Evolutionary conservation across 2,888 invertebrate species (phyloP).

Genomic region (Lymantria monacha): DNA sequence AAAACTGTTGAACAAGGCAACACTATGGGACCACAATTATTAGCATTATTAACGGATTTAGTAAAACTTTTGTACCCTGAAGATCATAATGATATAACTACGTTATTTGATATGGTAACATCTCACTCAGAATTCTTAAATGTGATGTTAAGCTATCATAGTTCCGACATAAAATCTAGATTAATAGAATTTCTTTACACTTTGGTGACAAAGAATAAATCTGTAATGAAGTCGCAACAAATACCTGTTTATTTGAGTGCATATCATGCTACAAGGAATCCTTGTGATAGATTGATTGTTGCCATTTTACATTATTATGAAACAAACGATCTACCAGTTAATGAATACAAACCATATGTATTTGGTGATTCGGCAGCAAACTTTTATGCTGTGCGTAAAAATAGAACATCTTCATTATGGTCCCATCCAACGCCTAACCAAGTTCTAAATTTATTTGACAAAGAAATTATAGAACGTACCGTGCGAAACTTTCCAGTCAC

Average conservation of each 20-base stretch:
- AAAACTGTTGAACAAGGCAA: conserved; percentile 55
- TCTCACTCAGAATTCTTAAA: conserved; percentile 90
- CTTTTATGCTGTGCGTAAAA: conserved; percentile 87
- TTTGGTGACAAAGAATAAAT: conserved; percentile 84
- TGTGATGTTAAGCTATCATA: conserved; percentile 82
- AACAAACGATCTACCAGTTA: conserved; percentile 83
- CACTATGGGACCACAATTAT: conserved; percentile 66
- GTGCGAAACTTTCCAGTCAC: conserved; percentile 87
- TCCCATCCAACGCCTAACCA: conserved; percentile 88
- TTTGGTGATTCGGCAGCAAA: conserved; percentile 92
- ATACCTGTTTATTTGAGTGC: conserved; percentile 89
- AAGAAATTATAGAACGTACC: conserved; percentile 84
- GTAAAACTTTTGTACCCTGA: conserved; percentile 80
- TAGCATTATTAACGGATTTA: conserved; percentile 80
- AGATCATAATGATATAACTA: conserved; percentile 71
- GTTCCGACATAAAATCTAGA: conserved; percentile 79
- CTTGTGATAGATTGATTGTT: conserved; percentile 87
- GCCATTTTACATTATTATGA: conserved; percentile 87
- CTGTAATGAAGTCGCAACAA: conserved; percentile 85
- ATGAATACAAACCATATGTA: conserved; percentile 88
- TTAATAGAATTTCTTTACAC: conserved; percentile 85
- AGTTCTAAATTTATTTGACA: conserved; percentile 87
- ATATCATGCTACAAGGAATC: conserved; percentile 87
- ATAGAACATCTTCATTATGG: conserved; percentile 80
- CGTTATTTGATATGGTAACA: conserved; percentile 87